A percentile compares a stretch with the other conserved stretches of the same genome.
Evolutionary conservation across 1,140 invertebrate species (phyloP).

Genomic region (Cardiocondyla obscurior): DNA sequence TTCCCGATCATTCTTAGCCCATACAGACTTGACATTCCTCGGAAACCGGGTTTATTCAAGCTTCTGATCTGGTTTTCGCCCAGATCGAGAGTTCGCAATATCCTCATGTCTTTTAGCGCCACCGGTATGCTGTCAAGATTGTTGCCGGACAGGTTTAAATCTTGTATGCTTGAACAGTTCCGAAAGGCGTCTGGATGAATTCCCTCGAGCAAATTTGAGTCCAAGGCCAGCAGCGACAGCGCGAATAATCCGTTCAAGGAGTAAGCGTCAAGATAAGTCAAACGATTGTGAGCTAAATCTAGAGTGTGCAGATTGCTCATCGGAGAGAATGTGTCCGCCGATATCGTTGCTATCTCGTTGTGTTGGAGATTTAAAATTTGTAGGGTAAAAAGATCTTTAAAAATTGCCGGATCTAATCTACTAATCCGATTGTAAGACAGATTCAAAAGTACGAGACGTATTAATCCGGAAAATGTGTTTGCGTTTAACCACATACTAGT

Average conservation of each 20-base stretch:
- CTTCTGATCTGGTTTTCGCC: constrained; percentile 91
- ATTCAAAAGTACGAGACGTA: constrained; percentile 93
- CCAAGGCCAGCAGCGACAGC: constrained; percentile 90
- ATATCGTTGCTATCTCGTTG: constrained; percentile 90
- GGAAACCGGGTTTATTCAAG: constrained; percentile 91
- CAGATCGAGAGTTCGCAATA: constrained; percentile 91
- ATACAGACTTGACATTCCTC: constrained; percentile 91
- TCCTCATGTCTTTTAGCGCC: constrained; percentile 89
- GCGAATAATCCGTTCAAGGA: constrained; percentile 93
- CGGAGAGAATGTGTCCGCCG: constrained; percentile 91
- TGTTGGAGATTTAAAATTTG: constrained; percentile 92
- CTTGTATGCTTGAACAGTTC: constrained; percentile 91
- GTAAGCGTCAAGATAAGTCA: constrained; percentile 89
- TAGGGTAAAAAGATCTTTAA: constrained; percentile 92
- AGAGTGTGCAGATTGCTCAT: constrained; percentile 93
- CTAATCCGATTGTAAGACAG: constrained; percentile 93
- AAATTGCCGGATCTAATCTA: constrained; percentile 91
- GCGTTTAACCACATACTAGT: constrained; percentile 92
- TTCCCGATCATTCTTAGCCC: constrained; percentile 92
- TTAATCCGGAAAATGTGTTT: constrained; percentile 93
- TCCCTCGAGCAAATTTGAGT: constrained; percentile 90
- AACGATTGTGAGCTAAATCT: constrained; percentile 90
- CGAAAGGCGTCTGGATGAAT: constrained; percentile 91
- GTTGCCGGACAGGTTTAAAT: constrained; percentile 93
- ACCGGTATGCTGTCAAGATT: constrained; percentile 89